Base-by-base conservation (phyloP, 2,888 invertebrate genomes). In the Argyra leucocephala region DNA sequence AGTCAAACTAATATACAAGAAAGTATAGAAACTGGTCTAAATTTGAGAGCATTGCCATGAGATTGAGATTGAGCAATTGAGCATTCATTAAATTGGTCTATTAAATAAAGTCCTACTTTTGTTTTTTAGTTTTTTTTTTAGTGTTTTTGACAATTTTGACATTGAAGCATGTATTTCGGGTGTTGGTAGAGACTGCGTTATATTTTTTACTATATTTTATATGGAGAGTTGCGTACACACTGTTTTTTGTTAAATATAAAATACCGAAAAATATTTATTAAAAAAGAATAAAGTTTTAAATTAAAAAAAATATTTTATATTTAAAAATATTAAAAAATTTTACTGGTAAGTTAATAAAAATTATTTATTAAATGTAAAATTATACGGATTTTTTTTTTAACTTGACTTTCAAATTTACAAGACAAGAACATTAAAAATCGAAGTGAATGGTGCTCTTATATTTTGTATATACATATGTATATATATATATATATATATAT, bases 151-250 rank as follows among this genome's bases (percentile, higher is more conserved):
- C 48, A 48, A 18, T 48, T 48, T 48, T 48, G 48, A 48, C 48
- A 48, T 48, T 48, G 48, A 48, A 48, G 48, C 48, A 48, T 48
- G 48, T 48, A 48, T 18, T 48, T 48, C 48, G 48, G 48, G 48
- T 48, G 48, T 48, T 48, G n/a, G 48, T 48, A 48, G 48, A 48
- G 48, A 48, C 48, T 48, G 48, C 48, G 48, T 48, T 48, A 48
- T 48, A 48, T 48, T 18, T n/a, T n/a, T 48, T 48, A 15, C 18
- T 48, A 48, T 48, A 48, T 48, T 48, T 48, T 48, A 48, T 48
- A 48, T 9, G 48, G 18, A 48, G 48, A 48, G 18, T 48, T 48
- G 48, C 15, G 48, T 48, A 48, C n/a, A 48, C 48, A 48, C 48
- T 48, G 48, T 48, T 48, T 48, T 48, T 48, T 48, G 48, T 48